Conservation (phyloP, 2,113 vertebrate genomes). For the Tamias sibiricus region DNA sequence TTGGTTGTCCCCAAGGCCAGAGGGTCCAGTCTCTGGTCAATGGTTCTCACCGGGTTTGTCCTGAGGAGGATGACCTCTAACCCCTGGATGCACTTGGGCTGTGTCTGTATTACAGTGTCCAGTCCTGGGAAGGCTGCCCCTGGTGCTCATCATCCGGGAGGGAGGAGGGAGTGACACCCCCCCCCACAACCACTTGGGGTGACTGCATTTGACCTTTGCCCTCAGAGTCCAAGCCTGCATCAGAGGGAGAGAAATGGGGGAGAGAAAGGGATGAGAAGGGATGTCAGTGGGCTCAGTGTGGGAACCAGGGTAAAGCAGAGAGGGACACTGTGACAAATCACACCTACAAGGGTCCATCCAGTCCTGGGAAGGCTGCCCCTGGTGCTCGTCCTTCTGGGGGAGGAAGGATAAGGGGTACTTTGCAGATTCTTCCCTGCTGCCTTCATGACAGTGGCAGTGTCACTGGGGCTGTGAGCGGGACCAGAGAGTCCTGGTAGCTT, state of each 20-base stretch:
- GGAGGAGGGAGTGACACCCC: background rate
- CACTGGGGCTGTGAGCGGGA: background rate
- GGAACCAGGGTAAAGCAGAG: background rate
- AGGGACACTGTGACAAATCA: too few species aligned
- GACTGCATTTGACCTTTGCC: background rate
- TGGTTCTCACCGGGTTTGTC: background rate
- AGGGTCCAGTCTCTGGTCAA: background rate
- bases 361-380: background rate
- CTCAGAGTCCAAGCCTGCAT: background rate
- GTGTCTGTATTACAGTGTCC: background rate
- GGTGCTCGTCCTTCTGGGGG: background rate
- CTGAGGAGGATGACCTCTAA: background rate
- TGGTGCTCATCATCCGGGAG: background rate
- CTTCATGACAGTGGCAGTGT: fast-evolving
- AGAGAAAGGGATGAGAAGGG: background rate
- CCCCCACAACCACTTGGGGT: background rate
- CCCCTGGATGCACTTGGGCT: too few species aligned
- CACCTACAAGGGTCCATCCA: too few species aligned
- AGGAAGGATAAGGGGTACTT: background rate
- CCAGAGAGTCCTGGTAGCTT: background rate
- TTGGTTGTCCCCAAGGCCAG: background rate
- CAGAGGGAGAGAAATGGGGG: background rate
- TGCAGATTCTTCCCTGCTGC: background rate
- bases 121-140: background rate
- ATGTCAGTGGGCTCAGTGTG: background rate